Percentiles rank a stretch among this genome's conserved stretches.
These are phyloP conservation scores for Morinoia aosen DNA, from an alignment of 2,888 invertebrate species.

Conservation along the genomic window DNA sequence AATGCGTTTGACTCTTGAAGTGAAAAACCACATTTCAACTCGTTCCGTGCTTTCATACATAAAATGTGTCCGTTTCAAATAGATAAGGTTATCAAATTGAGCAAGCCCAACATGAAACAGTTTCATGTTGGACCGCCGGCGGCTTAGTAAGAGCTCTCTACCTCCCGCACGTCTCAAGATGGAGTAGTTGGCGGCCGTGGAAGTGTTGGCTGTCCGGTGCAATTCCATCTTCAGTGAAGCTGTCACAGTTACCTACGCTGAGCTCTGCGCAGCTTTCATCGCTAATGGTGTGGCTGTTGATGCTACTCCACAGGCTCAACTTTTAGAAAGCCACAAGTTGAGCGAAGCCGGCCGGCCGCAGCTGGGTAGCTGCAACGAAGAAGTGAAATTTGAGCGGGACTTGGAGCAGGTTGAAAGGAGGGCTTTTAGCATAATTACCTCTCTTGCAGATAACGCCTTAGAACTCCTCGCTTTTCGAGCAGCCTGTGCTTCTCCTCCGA, in stretches of 20 bases:
- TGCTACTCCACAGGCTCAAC: slow-evolving; percentile 31
- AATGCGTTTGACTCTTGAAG: too few relatives aligned
- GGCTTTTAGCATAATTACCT: slow-evolving; percentile 52
- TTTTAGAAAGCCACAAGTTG: slow-evolving; percentile 47
- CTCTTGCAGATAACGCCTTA: slow-evolving; percentile 42
- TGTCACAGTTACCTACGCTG: slow-evolving; percentile 14
- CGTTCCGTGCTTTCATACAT: background rate
- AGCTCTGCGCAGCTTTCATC: slow-evolving; percentile 34
- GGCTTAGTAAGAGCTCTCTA: background rate
- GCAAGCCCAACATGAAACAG: background rate
- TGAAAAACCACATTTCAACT: background rate
- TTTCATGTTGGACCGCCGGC: background rate
- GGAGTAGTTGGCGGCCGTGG: background rate
- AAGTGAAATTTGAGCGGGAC: slow-evolving; percentile 51
- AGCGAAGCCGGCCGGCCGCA: slow-evolving; percentile 19
- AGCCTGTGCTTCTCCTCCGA: slow-evolving; percentile 2
- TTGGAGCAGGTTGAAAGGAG: slow-evolving; percentile 51
- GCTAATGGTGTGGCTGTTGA: slow-evolving; percentile 43
- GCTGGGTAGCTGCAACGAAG: slow-evolving; percentile 33
- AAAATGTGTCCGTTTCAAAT: background rate
- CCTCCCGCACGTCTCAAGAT: background rate
- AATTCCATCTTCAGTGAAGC: slow-evolving; percentile 14
- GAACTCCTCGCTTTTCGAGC: slow-evolving; percentile 15
- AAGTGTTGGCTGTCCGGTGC: background rate
- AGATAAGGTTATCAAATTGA: background rate